Percentiles rank a stretch among this genome's conserved stretches.
Conservation (phyloP, 2,797 vertebrate genomes). For the Diceros bicornis region DNA sequence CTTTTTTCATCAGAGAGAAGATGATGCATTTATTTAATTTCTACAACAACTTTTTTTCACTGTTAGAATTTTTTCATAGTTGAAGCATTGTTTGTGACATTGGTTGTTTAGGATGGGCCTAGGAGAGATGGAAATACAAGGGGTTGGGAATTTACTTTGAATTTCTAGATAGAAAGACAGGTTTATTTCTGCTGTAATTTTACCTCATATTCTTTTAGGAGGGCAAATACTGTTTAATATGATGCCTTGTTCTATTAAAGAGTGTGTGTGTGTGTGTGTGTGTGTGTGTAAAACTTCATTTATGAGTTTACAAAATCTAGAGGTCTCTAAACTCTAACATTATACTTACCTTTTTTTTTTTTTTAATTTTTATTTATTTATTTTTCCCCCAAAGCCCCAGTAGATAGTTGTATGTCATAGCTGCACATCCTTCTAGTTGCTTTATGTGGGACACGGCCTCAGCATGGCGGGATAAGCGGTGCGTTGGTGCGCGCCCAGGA, state of each 20-base stretch:
- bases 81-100: not conserved
- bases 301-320: slow-evolving; percentile 3
- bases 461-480: too few species aligned
- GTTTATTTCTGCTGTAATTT: slow-evolving; percentile 66
- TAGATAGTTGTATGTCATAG: too few species aligned
- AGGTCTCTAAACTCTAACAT: not conserved
- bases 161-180: slow-evolving; percentile 6
- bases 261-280: not conserved
- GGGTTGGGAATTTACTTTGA: slow-evolving; percentile 46
- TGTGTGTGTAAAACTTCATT: slow-evolving; percentile 1
- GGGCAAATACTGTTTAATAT: slow-evolving; percentile 12
- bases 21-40: slow-evolving; percentile 53
- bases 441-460: too few species aligned
- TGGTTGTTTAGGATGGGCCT: not conserved
- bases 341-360: slow-evolving; percentile 6
- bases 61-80: slow-evolving; percentile 48
- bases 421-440: too few species aligned
- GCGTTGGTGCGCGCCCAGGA: too few species aligned
- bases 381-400: too few species aligned
- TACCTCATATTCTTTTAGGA: slow-evolving; percentile 41
- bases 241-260: slow-evolving; percentile 24
- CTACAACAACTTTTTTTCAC: not conserved
- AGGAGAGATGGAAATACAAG: not conserved
- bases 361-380: too few species aligned
- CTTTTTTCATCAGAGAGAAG: slow-evolving; percentile 48